Percentiles rank a stretch among this genome's conserved stretches.
These are phyloP conservation scores for Capitulum mitella DNA, from an alignment of 2,888 invertebrate species.

Conservation along the genomic window DNA sequence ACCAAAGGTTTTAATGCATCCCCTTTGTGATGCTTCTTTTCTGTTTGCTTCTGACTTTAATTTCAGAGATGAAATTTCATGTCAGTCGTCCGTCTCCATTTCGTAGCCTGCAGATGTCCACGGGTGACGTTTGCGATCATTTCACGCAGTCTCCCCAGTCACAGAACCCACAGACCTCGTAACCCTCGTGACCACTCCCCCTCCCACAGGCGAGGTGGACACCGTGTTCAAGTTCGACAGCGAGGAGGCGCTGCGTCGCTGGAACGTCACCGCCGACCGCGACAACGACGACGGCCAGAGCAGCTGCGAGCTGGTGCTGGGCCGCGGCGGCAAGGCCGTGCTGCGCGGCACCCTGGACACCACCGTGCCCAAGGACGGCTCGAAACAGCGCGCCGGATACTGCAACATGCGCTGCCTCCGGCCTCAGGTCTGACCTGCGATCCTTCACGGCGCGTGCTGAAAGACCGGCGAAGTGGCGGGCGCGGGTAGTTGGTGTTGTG, in stretches of 20 bases:
- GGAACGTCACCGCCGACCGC: conserved; percentile 66
- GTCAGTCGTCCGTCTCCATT: no score
- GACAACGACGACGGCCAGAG: conserved; percentile 75
- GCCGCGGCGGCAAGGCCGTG: conserved; percentile 50
- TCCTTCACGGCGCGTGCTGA: neutral
- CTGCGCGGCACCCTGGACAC: conserved; percentile 43
- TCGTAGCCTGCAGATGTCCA: no score
- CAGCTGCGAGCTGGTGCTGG: conserved; percentile 56
- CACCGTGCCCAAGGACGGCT: conserved; percentile 69
- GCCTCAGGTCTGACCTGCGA: conserved; percentile 52
- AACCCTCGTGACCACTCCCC: neutral
- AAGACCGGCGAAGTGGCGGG: no score
- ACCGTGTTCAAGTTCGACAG: conserved; percentile 30
- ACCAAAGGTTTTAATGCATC: no score
- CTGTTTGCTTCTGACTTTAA: no score
- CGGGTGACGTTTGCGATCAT: no score
- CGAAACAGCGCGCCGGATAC: conserved; percentile 67
- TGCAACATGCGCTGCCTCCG: conserved; percentile 65
- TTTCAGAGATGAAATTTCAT: no score
- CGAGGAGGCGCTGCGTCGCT: conserved; percentile 48
- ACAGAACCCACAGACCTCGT: no score
- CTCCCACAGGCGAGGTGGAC: conserved; percentile 33
- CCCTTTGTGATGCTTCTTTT: no score
- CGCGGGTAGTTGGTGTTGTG: no score
- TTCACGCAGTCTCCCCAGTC: no score